These are phyloP conservation scores for Lymantria dispar DNA, from an alignment of 2,888 invertebrate species.

Conservation along the genomic window DNA sequence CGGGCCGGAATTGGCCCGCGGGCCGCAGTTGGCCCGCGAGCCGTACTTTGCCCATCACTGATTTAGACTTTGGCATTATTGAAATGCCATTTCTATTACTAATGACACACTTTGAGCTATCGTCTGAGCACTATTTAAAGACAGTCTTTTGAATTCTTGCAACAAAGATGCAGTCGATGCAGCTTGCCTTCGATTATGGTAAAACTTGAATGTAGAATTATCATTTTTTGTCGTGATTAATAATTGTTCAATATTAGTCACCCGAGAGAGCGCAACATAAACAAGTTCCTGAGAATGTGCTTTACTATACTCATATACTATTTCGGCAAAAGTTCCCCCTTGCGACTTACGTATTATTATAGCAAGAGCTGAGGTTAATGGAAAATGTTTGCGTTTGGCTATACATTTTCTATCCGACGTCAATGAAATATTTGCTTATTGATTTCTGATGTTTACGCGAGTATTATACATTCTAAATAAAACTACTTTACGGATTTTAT, in stretches of 20 bases:
- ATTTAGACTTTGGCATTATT: not conserved
- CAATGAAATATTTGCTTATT: conserved; percentile 10
- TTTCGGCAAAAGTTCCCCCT: conserved; percentile 15
- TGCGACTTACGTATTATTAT: conserved; percentile 14
- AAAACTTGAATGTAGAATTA: conserved; percentile 3
- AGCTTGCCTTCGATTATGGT: conserved; percentile 16
- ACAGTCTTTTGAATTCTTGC: conserved; percentile 12
- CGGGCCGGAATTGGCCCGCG: too few relatives aligned
- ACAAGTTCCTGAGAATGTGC: conserved; percentile 16
- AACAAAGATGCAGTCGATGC: conserved; percentile 8
- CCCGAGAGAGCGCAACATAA: conserved; percentile 19
- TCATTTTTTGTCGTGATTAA: not conserved
- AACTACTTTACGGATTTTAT: too few relatives aligned
- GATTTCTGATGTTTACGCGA: too few relatives aligned
- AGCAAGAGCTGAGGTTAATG: conserved; percentile 16
- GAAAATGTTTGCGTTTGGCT: conserved; percentile 15
- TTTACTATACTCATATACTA: conserved; percentile 8
- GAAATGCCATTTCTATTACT: too few relatives aligned
- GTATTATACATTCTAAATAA: too few relatives aligned
- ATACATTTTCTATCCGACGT: conserved; percentile 6
- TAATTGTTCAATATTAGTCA: conserved; percentile 17
- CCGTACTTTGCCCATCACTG: too few relatives aligned
- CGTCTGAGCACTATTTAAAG: too few relatives aligned
- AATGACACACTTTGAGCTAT: too few relatives aligned
- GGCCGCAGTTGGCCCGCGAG: too few relatives aligned